These are phyloP conservation scores for Axinella damicornis DNA, from an alignment of 37 sponge, comb jelly and placozoan genomes.

Conservation along the genomic window DNA sequence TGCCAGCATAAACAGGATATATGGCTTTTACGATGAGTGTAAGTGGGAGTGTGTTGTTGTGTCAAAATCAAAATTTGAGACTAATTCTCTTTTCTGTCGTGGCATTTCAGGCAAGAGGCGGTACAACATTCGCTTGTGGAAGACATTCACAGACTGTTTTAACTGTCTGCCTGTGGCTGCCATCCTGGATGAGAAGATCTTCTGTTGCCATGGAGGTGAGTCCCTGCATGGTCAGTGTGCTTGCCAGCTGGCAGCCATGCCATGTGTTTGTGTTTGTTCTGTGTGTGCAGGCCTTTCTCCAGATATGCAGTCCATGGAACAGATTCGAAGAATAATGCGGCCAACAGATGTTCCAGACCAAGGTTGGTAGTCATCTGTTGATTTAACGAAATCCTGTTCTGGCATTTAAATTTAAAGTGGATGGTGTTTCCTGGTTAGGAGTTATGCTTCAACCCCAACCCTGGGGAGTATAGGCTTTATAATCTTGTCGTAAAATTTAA, in stretches of 20 bases:
- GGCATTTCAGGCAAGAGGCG: constrained; percentile 81
- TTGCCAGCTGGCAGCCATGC: background rate
- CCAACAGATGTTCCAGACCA: constrained; percentile 99
- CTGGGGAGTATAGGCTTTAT: too few relatives aligned
- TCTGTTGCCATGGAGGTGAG: constrained; percentile 98
- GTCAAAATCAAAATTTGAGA: background rate
- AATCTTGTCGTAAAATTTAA: too few relatives aligned
- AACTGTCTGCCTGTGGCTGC: constrained; percentile 99
- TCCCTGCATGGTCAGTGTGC: background rate
- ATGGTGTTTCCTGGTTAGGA: background rate
- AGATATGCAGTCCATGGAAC: constrained; percentile 98
- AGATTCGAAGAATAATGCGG: constrained; percentile 97
- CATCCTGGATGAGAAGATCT: constrained; percentile 99
- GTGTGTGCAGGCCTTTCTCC: constrained; percentile 87
- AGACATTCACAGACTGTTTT: constrained; percentile 99
- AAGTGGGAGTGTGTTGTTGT: constrained; percentile 57
- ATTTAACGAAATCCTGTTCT: background rate
- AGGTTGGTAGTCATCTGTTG: constrained; percentile 41
- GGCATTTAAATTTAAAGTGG: background rate
- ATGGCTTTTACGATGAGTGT: constrained; percentile 99
- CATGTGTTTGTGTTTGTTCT: background rate
- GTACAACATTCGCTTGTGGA: constrained; percentile 99
- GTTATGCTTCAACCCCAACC: background rate
- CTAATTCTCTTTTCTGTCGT: background rate
- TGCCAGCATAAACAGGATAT: constrained; percentile 99